A percentile compares a stretch with the other conserved stretches of the same genome.
phyloP scores from a whole-genome alignment of 2,113 vertebrate genomes.

The Dasypus novemcinctus region DNA sequence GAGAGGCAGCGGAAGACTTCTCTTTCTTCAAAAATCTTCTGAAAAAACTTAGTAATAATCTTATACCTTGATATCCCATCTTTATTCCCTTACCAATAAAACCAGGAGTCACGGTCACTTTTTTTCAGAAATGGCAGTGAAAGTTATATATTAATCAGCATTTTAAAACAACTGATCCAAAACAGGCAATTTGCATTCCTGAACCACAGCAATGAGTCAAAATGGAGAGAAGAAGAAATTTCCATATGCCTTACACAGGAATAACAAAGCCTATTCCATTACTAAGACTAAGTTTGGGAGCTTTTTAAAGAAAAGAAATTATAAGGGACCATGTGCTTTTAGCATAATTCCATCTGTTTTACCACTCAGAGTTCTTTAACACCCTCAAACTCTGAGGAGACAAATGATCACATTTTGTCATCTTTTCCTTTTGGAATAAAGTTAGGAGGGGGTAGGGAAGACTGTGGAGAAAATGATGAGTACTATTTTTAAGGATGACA shows the following conservation, averaged over 20 bases:
- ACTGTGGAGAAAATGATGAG: slow-evolving; percentile 34
- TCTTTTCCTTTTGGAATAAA: slow-evolving; percentile 54
- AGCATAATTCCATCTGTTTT: slow-evolving; percentile 66
- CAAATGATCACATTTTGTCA: slow-evolving; percentile 64
- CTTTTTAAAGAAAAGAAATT: slow-evolving; percentile 57
- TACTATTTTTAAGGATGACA: slow-evolving; percentile 60
- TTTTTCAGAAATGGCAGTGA: background rate
- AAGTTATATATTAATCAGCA: background rate
- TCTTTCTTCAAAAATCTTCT: background rate
- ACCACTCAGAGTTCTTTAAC: slow-evolving; percentile 46
- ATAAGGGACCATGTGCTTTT: slow-evolving; percentile 62
- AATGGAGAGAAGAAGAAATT: background rate
- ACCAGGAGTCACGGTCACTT: background rate
- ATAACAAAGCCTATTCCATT: slow-evolving; percentile 5
- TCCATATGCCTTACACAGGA: background rate
- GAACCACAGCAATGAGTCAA: background rate
- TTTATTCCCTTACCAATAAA: background rate
- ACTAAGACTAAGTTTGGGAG: slow-evolving; percentile 10
- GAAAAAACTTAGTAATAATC: background rate
- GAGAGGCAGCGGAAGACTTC: background rate
- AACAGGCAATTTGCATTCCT: background rate
- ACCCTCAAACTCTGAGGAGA: slow-evolving; percentile 58
- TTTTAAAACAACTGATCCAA: background rate
- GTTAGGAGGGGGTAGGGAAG: slow-evolving; percentile 5
- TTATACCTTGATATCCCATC: background rate